Base-by-base conservation (phyloP, 2,113 vertebrate genomes). In the Gallinago media region DNA sequence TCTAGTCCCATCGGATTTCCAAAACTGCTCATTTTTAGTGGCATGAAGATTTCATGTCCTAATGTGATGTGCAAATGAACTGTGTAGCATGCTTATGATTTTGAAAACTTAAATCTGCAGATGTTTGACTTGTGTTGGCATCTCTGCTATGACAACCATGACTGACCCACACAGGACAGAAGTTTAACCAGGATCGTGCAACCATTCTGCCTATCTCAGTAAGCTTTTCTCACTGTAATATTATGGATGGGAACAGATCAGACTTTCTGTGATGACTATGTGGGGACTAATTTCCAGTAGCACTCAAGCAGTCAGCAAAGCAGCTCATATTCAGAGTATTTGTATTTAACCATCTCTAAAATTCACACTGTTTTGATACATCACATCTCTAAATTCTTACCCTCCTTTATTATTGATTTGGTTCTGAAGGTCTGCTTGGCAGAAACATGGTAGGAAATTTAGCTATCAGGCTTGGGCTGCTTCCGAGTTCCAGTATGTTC, bases 361-460 rank as follows among this genome's bases (percentile, higher is more conserved):
- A 86, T 44, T 84, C 52, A 54, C 0, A 1, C 26, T 84, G 66
- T 18, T 96, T 81, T 86, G 31, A 52, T 81, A 55, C 27, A 85
- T 62, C 36, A 19, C 26, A 34, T 65, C 50, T 93, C 68, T 75
- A 72, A 59, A 71, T 81, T 91, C 61, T 70, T 52, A 62, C 7
- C 36, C 26, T 79, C 16, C 19, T 88, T 26, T 85, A 47, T 95
- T 91, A 89, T 89, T 91, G 34, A 63, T 91, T 85, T 96, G 96
- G 96, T 92, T 93, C 32, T 49, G 72, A 94, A 74, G 31, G 65
- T 95, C 94, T 96, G 65, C 63, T 96, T 85, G 75, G 88, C 88
- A 80, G 86, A 67, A 36, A 66, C 50, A 65, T 63, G 61, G 68
- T 85, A 80, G 61, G 72, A 87, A 91, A 92, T 85, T 21, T 83